phyloP scores from a whole-genome alignment of 1,140 invertebrate species.

The Melipona quadrifasciata region DNA sequence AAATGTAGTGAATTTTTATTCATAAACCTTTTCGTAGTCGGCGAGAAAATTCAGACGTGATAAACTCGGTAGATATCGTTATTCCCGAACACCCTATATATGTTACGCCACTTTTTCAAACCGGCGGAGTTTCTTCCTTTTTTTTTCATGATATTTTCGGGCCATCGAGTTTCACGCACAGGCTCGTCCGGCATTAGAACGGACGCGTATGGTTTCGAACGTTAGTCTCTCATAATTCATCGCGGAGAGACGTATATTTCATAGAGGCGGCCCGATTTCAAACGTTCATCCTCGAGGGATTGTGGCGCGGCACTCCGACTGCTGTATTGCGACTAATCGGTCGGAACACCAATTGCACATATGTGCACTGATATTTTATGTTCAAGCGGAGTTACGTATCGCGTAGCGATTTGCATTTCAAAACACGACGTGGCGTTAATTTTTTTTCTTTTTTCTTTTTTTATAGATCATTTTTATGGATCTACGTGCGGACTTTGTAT shows the following conservation, averaged over 20 bases:
- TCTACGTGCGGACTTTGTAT: too few species aligned
- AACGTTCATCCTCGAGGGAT: conserved; percentile 40
- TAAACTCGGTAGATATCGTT: neutral
- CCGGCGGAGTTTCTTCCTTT: neutral
- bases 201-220: conserved; percentile 20
- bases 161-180: too few species aligned
- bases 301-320: conserved; percentile 11
- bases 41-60: neutral
- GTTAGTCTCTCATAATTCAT: conserved; percentile 51
- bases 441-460: too few species aligned
- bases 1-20: neutral
- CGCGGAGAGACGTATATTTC: conserved; percentile 36
- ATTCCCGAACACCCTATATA: neutral
- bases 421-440: neutral
- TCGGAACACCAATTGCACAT: neutral
- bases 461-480: too few species aligned
- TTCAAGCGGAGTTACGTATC: neutral
- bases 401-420: neutral
- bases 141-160: conserved; percentile 17
- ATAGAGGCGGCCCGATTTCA: conserved; percentile 19
- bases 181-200: conserved; percentile 32
- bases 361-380: neutral
- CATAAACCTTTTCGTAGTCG: neutral
- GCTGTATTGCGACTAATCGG: conserved; percentile 46
- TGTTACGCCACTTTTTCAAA: neutral